Evolutionary conservation across 2,113 vertebrate species (phyloP).

Genomic region (Salminus brasiliensis): DNA sequence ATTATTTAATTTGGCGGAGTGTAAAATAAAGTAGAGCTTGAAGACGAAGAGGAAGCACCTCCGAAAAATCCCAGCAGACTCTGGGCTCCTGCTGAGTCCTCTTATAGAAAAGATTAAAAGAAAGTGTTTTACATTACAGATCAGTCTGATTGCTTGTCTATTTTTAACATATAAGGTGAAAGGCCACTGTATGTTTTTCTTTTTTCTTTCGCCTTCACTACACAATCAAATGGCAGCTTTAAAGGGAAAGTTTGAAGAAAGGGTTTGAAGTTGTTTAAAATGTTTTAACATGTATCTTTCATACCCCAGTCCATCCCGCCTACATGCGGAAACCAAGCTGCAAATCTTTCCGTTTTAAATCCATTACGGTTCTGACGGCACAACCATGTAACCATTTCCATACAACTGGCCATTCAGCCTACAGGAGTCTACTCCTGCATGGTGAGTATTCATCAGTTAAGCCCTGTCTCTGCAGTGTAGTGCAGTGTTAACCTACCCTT

Average conservation of each 20-base stretch:
- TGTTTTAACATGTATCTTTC: too few species aligned
- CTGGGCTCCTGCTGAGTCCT: not conserved
- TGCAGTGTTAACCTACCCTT: too few species aligned
- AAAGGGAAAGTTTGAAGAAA: not conserved
- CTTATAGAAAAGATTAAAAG: conserved; percentile 3
- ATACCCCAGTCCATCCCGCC: not conserved
- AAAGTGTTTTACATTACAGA: conserved; percentile 16
- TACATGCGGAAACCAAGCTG: not conserved
- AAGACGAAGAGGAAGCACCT: conserved; percentile 8
- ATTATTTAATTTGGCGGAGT: conserved; percentile 68
- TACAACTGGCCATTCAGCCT: too few species aligned
- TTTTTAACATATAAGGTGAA: conserved; percentile 17
- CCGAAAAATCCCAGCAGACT: not conserved
- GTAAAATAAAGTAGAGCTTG: conserved; percentile 62
- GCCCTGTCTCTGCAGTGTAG: too few species aligned
- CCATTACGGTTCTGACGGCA: not conserved
- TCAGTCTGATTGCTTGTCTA: conserved; percentile 9
- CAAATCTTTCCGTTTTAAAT: not conserved
- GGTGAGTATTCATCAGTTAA: too few species aligned
- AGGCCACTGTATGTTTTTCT: not conserved
- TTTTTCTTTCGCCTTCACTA: not conserved
- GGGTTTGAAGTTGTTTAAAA: not conserved
- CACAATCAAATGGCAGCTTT: not conserved
- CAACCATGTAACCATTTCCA: too few species aligned
- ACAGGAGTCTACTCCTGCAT: too few species aligned